These are phyloP conservation scores for Scyliorhinus canicula DNA, from an alignment of 2,797 vertebrate species.

Conservation along the genomic window DNA sequence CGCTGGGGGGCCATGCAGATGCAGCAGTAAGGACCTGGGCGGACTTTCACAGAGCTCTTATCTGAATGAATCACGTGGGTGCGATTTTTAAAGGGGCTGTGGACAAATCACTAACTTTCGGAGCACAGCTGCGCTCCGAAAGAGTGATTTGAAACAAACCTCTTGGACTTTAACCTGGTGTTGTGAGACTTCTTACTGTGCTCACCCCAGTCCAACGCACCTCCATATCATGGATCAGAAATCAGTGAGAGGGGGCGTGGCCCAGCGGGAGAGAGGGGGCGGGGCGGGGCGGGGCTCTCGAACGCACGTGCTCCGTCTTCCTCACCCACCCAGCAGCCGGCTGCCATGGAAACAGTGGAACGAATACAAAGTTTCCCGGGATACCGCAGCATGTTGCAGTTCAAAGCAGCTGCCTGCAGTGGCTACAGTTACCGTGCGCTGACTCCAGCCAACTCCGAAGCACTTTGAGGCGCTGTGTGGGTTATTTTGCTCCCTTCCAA, in stretches of 20 bases:
- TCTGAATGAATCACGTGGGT: not conserved
- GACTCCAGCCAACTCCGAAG: not conserved
- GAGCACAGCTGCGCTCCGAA: too few relatives aligned
- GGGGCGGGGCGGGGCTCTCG: not conserved
- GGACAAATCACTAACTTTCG: too few relatives aligned
- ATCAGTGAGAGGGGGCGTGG: too few relatives aligned
- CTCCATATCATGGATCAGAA: too few relatives aligned
- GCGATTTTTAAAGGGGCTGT: too few relatives aligned
- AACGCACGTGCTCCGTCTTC: not conserved
- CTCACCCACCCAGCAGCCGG: constrained; percentile 31
- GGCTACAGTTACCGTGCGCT: not conserved
- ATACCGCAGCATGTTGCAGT: constrained; percentile 1
- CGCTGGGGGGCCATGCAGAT: not conserved
- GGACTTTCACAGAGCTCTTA: not conserved
- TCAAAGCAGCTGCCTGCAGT: not conserved
- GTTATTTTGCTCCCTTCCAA: not conserved
- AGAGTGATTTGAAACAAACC: too few relatives aligned
- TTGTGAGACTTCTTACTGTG: too few relatives aligned
- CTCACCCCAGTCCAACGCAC: too few relatives aligned
- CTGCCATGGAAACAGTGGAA: constrained; percentile 47
- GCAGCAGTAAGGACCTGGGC: not conserved
- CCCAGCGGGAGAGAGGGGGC: not conserved
- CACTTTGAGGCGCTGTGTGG: too few relatives aligned
- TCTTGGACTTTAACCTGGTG: too few relatives aligned
- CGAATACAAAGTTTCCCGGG: constrained; percentile 33